Conservation (phyloP, 2,797 vertebrate species). For the Hoplostethus mediterraneus region DNA sequence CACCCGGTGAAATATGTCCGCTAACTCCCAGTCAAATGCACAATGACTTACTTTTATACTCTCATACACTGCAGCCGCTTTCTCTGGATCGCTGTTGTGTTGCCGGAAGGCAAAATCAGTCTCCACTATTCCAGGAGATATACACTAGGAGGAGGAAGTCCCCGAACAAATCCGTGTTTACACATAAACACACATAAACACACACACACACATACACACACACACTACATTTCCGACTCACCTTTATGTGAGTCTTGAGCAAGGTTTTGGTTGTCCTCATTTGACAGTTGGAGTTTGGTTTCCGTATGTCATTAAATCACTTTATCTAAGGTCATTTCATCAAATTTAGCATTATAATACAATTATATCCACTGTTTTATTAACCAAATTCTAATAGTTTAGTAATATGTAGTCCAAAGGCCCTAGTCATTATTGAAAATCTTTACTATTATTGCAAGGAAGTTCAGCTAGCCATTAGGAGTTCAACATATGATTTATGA, state of each 20-base stretch:
- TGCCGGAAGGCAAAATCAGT: slow-evolving; percentile 96
- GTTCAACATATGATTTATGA: too few species aligned
- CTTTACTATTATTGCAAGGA: neutral
- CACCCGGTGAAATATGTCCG: neutral
- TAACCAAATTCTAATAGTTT: neutral
- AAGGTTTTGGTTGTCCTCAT: neutral
- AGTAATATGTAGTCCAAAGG: too few species aligned
- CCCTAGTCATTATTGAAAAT: neutral
- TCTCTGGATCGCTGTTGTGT: slow-evolving; percentile 92
- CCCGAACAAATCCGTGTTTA: neutral
- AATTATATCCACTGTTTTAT: neutral
- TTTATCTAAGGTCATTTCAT: neutral
- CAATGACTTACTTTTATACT: slow-evolving; percentile 90
- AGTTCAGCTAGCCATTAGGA: neutral
- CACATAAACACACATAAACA: neutral
- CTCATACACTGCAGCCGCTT: slow-evolving; percentile 93
- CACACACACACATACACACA: neutral
- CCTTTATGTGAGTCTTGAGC: too few species aligned
- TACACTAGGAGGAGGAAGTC: slow-evolving; percentile 85
- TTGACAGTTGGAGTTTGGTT: neutral
- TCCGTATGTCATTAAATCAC: neutral
- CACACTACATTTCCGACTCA: neutral
- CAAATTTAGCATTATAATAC: neutral
- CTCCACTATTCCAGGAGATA: slow-evolving; percentile 96
- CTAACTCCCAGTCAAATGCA: neutral